Base-by-base conservation (phyloP, 2,888 invertebrate species). In the Phengaris alcon region DNA sequence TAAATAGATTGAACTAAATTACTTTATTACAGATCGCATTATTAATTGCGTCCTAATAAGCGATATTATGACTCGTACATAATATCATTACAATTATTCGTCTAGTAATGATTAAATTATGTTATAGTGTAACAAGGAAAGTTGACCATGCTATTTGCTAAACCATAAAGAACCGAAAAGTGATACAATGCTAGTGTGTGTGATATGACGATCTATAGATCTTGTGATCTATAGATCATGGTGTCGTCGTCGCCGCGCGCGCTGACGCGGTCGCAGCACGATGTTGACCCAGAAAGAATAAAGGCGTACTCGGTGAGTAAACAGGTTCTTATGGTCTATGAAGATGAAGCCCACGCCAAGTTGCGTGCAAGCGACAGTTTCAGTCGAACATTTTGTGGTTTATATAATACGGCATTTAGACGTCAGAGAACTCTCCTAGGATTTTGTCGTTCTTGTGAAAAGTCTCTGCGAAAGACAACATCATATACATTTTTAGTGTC, bases 231-330 rank as follows among this genome's bases (percentile, higher is more conserved):
- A 86, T 87, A 88, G 90, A 91, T 87, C 88, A 93, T 93, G 93
- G 93, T 93, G 84, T 93, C 93, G 86, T 93, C 93, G 86, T 93
- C 93, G 84, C 93, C 93, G 86, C 91, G 91, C 78, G 90, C 92
- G 86, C 91, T 90, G 82, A 83, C 90, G 77, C 91, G 92, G 80
- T 88, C 88, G 85, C 88, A 89, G 79, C 89, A 88, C 85, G 90
- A 90, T 81, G 89, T 93, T 85, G 93, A 93, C 87, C 90, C 91
- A 85, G 89, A 92, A 85, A 90, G 92, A 85, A 92, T 93, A 83
- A 91, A 92, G 83, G 91, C 90, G 78, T 93, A 93, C 84, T 91
- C 91, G 79, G 93, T 93, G 81, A 91, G 93, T 92, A 88, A 75
- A 73, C 73, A 69, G 22, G 75, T 69, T 69, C 52, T 75, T 22